Evolutionary conservation across 2,888 invertebrate genomes (phyloP), one percentile per base, ranked within the genome.

Genomic region (Synergus umbraculus): DNA sequence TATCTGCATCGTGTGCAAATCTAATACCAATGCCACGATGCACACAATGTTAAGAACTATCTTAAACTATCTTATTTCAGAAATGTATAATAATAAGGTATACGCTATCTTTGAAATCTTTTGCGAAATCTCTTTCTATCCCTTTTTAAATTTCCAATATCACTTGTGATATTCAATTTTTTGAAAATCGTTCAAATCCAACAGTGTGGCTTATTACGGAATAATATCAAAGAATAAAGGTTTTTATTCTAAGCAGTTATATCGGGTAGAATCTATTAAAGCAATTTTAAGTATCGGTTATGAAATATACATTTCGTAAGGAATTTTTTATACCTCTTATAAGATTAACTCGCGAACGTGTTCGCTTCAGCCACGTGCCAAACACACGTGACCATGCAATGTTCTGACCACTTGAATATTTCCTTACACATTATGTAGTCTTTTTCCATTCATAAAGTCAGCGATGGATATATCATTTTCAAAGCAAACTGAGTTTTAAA

Each of bases 1-100:
- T 81, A 78, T 67, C 63, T 49, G 60, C 60, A 12, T 60, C 22
- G 5, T 22, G 10, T 60, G 22, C 60, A 60, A 4, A 60, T 60
- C 10, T 60, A 60, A 60, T 4, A 60, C 60, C 60, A 22, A 60
- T 54, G n/a, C n/a, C n/a, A 29, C 22, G 22, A 29, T 29, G 22
- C 22, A 29, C 22, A 29, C 22, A 29, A 29, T 29, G 22, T 29
- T 29, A 29, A 29, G 2, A 29, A 29, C 22, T 29, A 29, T 29
- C 22, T 29, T 29, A 29, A 29, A 29, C 22, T 29, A 29, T 2
- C 2, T 29, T 29, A 29, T 29, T 29, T 29, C 22, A 29, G 22
- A 29, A 29, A 29, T 29, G 22, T 29, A 29, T 29, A 29, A 29
- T 29, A 29, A 29, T 29, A 29, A 29, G 22, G 22, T 29, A 29